These are phyloP conservation scores for Callyntrura sp. DNA, from an alignment of 2,888 invertebrate species.

Conservation along the genomic window DNA sequence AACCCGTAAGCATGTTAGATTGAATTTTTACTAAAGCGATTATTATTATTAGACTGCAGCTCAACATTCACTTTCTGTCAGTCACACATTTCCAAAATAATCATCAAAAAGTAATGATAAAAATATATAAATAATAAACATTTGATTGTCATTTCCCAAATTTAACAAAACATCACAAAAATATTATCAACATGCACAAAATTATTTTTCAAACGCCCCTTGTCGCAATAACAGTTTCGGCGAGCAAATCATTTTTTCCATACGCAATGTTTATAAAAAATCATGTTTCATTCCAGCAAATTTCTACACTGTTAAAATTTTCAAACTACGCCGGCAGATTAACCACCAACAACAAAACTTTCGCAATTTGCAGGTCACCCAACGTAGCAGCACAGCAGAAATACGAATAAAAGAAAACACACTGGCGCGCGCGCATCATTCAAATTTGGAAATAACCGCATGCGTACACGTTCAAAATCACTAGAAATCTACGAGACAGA, in stretches of 20 bases:
- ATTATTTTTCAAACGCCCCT: conserved; percentile 11
- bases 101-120: conserved; percentile 13
- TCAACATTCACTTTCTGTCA: conserved; percentile 54
- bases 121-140: conserved; percentile 3
- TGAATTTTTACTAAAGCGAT: conserved; percentile 36
- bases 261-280: background rate
- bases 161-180: conserved; percentile 48
- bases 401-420: background rate
- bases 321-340: conserved; percentile 4
- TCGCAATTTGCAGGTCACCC: background rate
- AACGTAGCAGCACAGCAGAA: background rate
- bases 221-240: conserved; percentile 20
- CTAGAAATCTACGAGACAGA: conserved; percentile 2
- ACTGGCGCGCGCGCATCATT: background rate
- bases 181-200: conserved; percentile 37
- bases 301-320: conserved; percentile 47
- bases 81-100: conserved; percentile 56
- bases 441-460: background rate
- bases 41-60: conserved; percentile 45
- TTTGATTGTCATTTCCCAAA: background rate
- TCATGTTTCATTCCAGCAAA: conserved; percentile 30
- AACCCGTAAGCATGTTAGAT: conserved; percentile 69
- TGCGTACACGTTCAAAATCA: background rate
- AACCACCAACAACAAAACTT: background rate
- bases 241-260: conserved; percentile 66